Evolutionary conservation across 2,888 invertebrate genomes (phyloP).

Genomic region (Polyommatus icarus): DNA sequence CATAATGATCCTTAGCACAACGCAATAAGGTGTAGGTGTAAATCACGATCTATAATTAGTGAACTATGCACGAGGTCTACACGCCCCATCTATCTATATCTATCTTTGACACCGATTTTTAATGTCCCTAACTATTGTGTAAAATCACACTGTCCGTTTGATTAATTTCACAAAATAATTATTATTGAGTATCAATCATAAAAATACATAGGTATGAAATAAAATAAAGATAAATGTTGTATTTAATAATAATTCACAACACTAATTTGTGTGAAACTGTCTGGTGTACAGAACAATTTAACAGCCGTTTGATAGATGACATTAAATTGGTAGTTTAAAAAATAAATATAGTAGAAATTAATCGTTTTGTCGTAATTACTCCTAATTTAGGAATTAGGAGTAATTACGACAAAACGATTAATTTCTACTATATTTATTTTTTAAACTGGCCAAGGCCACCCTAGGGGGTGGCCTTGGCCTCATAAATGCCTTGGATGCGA

Average conservation of each 20-base stretch:
- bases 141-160: slow-evolving; percentile 1
- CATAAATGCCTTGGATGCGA: background rate
- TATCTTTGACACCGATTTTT: slow-evolving; percentile 20
- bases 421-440: background rate
- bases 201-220: background rate
- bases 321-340: background rate
- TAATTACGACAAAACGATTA: background rate
- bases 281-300: background rate
- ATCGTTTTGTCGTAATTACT: background rate
- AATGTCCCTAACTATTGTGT: background rate
- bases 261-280: background rate
- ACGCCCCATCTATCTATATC: slow-evolving; percentile 13
- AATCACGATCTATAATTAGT: slow-evolving; percentile 7
- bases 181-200: background rate
- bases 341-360: background rate
- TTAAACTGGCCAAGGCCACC: too few relatives aligned
- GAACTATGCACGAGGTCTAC: background rate
- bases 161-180: slow-evolving; percentile 11
- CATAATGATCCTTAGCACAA: slow-evolving; percentile 1
- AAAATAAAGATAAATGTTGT: background rate
- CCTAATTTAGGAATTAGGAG: background rate
- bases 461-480: background rate
- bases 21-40: background rate
- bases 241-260: background rate
- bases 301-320: background rate